A percentile compares a stretch with the other conserved stretches of the same genome.
These are phyloP conservation scores for Actinia equina DNA, from an alignment of 64 coral and sea anemone genomes.

Conservation along the genomic window DNA sequence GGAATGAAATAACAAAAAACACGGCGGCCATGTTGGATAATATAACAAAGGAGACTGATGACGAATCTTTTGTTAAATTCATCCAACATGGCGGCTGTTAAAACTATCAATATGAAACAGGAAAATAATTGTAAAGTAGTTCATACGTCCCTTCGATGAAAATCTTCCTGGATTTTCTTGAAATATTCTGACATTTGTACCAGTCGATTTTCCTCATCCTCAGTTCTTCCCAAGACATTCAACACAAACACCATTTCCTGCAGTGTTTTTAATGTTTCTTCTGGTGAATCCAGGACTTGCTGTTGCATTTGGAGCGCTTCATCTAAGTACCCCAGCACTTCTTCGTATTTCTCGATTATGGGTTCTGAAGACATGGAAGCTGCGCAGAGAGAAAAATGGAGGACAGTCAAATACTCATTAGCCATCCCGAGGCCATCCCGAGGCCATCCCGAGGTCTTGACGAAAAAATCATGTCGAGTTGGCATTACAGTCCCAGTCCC, in stretches of 20 bases:
- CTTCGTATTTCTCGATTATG: background rate
- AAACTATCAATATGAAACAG: no score
- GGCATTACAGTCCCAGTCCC: no score
- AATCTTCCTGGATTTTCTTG: background rate
- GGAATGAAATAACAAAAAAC: no score
- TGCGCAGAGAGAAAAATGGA: background rate
- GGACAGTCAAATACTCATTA: background rate
- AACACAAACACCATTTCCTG: background rate
- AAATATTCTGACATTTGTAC: background rate
- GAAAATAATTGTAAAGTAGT: no score
- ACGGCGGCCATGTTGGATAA: no score
- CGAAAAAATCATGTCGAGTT: no score
- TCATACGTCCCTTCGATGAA: background rate
- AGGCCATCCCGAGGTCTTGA: no score
- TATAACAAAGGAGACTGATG: no score
- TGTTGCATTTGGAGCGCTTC: constrained; percentile 26
- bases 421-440: no score
- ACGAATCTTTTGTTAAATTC: no score
- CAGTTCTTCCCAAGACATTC: background rate
- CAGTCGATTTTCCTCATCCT: background rate
- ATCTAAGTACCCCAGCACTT: constrained; percentile 3
- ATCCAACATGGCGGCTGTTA: no score
- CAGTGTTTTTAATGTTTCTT: background rate
- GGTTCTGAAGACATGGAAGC: background rate
- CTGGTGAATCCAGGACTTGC: constrained; percentile 16